These are phyloP conservation scores for Thripadectes ignobilis DNA, from an alignment of 2,797 vertebrate species.

Conservation along the genomic window DNA sequence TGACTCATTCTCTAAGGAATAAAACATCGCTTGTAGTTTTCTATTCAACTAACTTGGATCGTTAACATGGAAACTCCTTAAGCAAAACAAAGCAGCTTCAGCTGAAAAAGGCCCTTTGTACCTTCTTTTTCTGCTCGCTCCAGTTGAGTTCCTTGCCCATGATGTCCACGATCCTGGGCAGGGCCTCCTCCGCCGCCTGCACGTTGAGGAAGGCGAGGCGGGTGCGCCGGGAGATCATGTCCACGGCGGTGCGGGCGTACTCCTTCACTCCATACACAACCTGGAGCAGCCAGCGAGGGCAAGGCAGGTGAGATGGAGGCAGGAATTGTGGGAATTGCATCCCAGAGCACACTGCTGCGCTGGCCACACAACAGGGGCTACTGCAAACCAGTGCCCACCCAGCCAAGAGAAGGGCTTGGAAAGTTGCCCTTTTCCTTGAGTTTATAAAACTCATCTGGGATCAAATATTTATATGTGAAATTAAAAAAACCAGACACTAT, in stretches of 20 bases:
- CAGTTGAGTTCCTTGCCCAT: constrained; percentile 92
- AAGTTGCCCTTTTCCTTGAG: neutral
- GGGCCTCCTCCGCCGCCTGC: constrained; percentile 94
- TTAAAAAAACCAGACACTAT: accelerated
- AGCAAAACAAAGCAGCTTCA: neutral
- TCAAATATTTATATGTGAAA: accelerated
- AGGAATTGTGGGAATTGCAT: accelerated
- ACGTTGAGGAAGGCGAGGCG: constrained; percentile 95
- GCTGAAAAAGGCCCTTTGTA: constrained; percentile 48
- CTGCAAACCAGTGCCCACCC: neutral
- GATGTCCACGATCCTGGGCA: constrained; percentile 92
- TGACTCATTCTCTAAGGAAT: neutral
- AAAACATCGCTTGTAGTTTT: neutral
- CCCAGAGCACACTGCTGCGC: accelerated
- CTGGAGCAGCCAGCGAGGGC: constrained; percentile 57
- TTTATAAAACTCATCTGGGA: neutral
- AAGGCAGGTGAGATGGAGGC: accelerated
- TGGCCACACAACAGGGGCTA: accelerated
- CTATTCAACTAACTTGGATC: neutral
- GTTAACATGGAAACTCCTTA: neutral
- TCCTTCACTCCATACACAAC: constrained; percentile 92
- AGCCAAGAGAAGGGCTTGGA: neutral
- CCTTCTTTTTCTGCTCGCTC: constrained; percentile 87
- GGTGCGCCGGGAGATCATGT: constrained; percentile 91
- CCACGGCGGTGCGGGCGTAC: constrained; percentile 93